phyloP scores from a whole-genome alignment of 1,140 invertebrate species.

The Heterodera schachtii region DNA sequence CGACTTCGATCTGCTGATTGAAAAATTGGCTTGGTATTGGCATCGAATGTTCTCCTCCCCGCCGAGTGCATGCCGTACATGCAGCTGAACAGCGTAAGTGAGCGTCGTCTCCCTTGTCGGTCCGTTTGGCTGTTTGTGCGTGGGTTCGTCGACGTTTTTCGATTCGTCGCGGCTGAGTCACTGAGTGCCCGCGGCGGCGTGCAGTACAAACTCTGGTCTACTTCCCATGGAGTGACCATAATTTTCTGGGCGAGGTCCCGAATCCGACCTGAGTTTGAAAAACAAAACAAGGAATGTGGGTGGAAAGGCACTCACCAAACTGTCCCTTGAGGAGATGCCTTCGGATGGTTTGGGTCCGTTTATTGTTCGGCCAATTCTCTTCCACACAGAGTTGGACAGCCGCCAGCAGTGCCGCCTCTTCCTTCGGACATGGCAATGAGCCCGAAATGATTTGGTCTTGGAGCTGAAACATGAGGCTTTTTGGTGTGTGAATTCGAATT shows the following conservation, averaged over 20 bases:
- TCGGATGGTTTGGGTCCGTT: conserved; percentile 64
- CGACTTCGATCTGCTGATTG: conserved; percentile 30
- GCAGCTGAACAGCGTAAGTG: conserved; percentile 55
- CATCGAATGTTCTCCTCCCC: too few species aligned
- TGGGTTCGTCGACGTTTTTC: conserved; percentile 27
- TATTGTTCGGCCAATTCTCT: conserved; percentile 72
- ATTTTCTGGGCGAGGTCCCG: conserved; percentile 64
- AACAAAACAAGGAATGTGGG: conserved; percentile 7
- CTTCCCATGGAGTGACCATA: conserved; percentile 64
- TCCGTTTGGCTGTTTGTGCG: conserved; percentile 6
- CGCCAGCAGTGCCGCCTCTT: conserved; percentile 74
- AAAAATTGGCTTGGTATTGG: not conserved
- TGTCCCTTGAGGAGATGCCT: conserved; percentile 63
- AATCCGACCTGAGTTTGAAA: conserved; percentile 63
- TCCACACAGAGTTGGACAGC: conserved; percentile 75
- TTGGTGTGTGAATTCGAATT: conserved; percentile 32
- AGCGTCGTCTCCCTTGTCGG: conserved; percentile 45
- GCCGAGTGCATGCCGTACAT: conserved; percentile 30
- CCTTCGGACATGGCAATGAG: conserved; percentile 74
- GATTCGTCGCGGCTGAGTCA: conserved; percentile 38
- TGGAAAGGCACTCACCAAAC: conserved; percentile 54
- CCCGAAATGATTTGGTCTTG: conserved; percentile 73
- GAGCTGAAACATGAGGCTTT: conserved; percentile 68
- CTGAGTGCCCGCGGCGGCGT: conserved; percentile 50
- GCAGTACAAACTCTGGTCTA: conserved; percentile 62